Base-by-base conservation (phyloP, 2,113 vertebrate species). In the Aldabrachelys gigantea region DNA sequence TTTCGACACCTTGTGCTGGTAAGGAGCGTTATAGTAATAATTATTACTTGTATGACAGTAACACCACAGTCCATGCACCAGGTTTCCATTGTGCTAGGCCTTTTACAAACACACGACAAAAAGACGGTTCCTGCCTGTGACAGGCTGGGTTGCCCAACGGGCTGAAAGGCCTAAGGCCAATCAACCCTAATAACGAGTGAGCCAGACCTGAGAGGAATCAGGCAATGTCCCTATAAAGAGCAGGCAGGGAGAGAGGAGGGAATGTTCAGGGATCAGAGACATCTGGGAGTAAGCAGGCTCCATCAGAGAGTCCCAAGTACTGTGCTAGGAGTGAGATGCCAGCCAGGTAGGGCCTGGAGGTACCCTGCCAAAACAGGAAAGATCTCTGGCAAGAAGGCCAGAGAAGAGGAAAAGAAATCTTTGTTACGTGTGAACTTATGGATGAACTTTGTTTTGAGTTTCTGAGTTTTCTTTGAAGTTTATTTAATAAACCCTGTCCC, bases 31-130 rank as follows among this genome's bases (percentile, higher is more conserved):
- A 44, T 76, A 44, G 4, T 76, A 27, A 25, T 4, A 25, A 24
- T 25, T 6, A 47, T 49, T 13, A 52, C 52, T 1, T 8, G 38
- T 22, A 1, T 49, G 49, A 31, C 50, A 82, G 22, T 21, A 38
- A 2, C 27, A 2, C 16, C 52, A 84, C 14, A 53, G 22, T n/a
- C n/a, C 0, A 0, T n/a, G 47, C 80, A 5, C n/a, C 38, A 57
- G 25, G 76, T 16, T 21, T 76, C 41, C 12, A 1, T 69, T 81
- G 27, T 54, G 14, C 38, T 21, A 7, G 38, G 1, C 52, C 10
- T 41, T 57, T 13, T 29, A 25, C 21, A 21, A 10, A 2, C 54
- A 10, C 29, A 76, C 11, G 41, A 12, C 24, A 90, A 54, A 47
- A 94, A 59, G 7, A 52, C 91, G 24, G 17, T 80, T 16, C 53